Base-by-base conservation (phyloP, 2,113 vertebrate genomes). In the Dendrocopos noguchii region DNA sequence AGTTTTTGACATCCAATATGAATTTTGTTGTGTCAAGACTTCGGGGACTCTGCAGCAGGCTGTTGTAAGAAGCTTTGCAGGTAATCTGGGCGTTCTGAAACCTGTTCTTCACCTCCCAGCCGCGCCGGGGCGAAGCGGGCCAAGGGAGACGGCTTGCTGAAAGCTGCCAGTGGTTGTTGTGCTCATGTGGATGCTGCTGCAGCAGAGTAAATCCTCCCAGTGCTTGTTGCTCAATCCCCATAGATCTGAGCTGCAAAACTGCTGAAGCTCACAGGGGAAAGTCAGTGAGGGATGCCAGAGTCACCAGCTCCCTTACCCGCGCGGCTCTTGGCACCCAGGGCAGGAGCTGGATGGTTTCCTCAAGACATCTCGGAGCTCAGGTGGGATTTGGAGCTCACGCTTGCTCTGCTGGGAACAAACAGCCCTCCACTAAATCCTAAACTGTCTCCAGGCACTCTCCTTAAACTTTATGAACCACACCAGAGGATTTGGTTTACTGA, bases 61-160 rank as follows among this genome's bases (percentile, higher is more conserved):
- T 88, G 67, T 29, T 91, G 25, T 84, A 94, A 96, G 94, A 80
- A 92, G 87, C 27, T 96, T 95, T 97, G 53, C 92, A 83, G 93
- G 94, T 93, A 96, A 96, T 95, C 91, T 83, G 47, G 36, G 84
- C 39, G 29, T 88, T 84, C 56, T 81, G 75, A 91, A 95, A 89
- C 87, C 66, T 81, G 46, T 90, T 96, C 94, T 93, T 73, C 39
- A 73, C 86, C 83, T 14, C 93, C 83, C 64, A n/a, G 47, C 44
- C 1, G 70, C 2, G 0, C 77, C 79, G 2, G 3, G 93, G 50
- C 75, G 84, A 95, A 96, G 90, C 19, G 72, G 72, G 80, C 85
- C 50, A 46, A 91, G 73, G 53, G 66, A 95, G 89, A 66, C 2
- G 7, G 83, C 96, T 80, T 88, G 80, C 74, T 17, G 1, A 74